Evolutionary conservation across 2,888 invertebrate species (phyloP), one percentile per base, ranked within the genome.

Genomic region (Leucoptera coffeella): DNA sequence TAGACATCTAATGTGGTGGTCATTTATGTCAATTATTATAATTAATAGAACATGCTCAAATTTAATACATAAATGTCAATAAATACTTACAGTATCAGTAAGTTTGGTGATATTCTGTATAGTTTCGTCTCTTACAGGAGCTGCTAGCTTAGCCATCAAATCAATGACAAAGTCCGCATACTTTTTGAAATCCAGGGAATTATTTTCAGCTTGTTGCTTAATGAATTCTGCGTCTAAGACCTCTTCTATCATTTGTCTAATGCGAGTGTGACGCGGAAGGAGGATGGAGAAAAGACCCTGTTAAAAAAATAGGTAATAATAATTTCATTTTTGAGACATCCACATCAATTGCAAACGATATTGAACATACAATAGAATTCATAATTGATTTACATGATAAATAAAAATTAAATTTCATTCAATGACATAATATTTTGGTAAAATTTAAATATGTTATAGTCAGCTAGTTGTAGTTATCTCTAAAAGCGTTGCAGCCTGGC

Each of bases 91-190:
- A 15, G 91, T 82, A 46, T 93, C 88, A 2, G 75, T 80, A 24
- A 84, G 73, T 36, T 78, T 75, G 3, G 76, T 76, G 20, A 97
- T 73, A 41, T 86, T 79, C 38, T 78, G 78, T 34, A 99, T 87
- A 45, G 82, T 78, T 20, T 90, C 88, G 50, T 99, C 97, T 26
- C 97, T 73, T 0, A 88, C 85, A 0, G 96, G 96, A 0, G 95
- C 93, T 43, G 97, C 99, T 5, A 96, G 62, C 49, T 86, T 85
- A 2, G 82, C 78, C 88, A 97, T 88, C 24, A 93, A 75, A 20
- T 84, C 81, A 27, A 95, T 79, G 6, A 97, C 84, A 50, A 89
- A 95, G 35, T 80, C 75, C 1, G 90, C 85, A 47, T 94, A 94
- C 22, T 80, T 80, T 30, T 73, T 71, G 47, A 91, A 90, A 56